Conservation (phyloP, 1,140 invertebrate genomes). For the Achroia grisella region DNA sequence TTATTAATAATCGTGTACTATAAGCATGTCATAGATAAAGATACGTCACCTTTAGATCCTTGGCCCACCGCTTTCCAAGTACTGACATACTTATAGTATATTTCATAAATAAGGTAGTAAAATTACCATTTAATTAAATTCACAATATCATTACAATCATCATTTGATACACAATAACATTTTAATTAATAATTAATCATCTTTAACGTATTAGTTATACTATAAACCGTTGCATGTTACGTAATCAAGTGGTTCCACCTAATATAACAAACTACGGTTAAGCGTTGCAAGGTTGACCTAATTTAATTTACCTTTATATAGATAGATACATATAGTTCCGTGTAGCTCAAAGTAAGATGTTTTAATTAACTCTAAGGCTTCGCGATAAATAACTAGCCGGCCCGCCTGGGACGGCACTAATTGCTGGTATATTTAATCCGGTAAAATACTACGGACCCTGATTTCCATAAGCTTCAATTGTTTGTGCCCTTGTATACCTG, state of each 20-base stretch:
- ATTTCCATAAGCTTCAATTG: slow-evolving; percentile 73
- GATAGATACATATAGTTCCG: slow-evolving; percentile 39
- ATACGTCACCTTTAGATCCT: too few relatives aligned
- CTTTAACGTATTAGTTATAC: not conserved
- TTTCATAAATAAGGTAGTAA: too few relatives aligned
- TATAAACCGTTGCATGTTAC: not conserved
- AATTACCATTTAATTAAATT: too few relatives aligned
- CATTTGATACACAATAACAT: not conserved
- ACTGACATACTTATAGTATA: too few relatives aligned
- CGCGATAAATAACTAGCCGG: slow-evolving; percentile 64
- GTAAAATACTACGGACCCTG: slow-evolving; percentile 63
- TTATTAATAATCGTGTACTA: too few relatives aligned
- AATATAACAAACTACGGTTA: not conserved
- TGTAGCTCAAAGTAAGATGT: slow-evolving; percentile 63
- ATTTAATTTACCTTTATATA: slow-evolving; percentile 45
- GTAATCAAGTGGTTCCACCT: slow-evolving; percentile 1
- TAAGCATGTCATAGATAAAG: too few relatives aligned
- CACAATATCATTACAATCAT: too few relatives aligned
- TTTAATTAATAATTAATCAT: not conserved
- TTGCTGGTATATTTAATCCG: slow-evolving; percentile 71
- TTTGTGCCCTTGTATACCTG: slow-evolving; percentile 56
- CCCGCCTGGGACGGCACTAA: slow-evolving; percentile 56
- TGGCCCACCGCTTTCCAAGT: too few relatives aligned
- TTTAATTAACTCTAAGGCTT: slow-evolving; percentile 71
- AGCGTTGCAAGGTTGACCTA: slow-evolving; percentile 22